Conservation (phyloP, 2,888 invertebrate genomes). For the Tiliacea citrago region DNA sequence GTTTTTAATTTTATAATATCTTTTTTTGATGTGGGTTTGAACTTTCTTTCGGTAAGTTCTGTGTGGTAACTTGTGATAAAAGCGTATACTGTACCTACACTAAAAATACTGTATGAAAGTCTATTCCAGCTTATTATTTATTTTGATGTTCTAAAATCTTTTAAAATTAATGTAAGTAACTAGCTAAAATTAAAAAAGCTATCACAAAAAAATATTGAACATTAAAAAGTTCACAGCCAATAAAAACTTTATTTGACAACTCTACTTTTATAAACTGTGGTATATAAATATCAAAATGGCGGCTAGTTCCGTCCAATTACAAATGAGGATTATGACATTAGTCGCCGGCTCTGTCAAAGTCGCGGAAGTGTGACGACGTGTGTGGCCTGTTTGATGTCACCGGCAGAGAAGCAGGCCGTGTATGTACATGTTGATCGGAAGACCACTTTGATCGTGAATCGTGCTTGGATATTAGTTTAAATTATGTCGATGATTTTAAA, state of each 20-base stretch:
- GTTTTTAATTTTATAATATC: too few relatives aligned
- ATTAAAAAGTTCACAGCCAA: neutral
- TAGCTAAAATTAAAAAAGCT: neutral
- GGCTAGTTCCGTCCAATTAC: slow-evolving; percentile 53
- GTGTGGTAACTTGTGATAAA: too few relatives aligned
- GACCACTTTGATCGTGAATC: slow-evolving; percentile 42
- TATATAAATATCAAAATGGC: slow-evolving; percentile 33
- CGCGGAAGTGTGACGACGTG: slow-evolving; percentile 78
- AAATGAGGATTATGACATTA: slow-evolving; percentile 61
- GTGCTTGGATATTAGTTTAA: slow-evolving; percentile 38
- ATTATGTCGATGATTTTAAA: slow-evolving; percentile 25
- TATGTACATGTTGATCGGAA: slow-evolving; percentile 16
- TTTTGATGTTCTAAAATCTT: too few relatives aligned
- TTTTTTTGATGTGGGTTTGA: too few relatives aligned
- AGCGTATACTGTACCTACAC: too few relatives aligned
- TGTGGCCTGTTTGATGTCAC: slow-evolving; percentile 80
- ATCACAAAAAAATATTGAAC: neutral
- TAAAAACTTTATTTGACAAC: slow-evolving; percentile 9
- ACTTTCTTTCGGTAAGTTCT: too few relatives aligned
- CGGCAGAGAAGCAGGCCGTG: slow-evolving; percentile 38
- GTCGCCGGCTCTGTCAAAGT: slow-evolving; percentile 62
- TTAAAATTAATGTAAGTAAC: too few relatives aligned
- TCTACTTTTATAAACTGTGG: slow-evolving; percentile 15
- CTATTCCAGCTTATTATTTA: too few relatives aligned
- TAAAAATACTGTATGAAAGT: too few relatives aligned